phyloP scores from a whole-genome alignment of 1,140 invertebrate species.

The Chelonus insularis region DNA sequence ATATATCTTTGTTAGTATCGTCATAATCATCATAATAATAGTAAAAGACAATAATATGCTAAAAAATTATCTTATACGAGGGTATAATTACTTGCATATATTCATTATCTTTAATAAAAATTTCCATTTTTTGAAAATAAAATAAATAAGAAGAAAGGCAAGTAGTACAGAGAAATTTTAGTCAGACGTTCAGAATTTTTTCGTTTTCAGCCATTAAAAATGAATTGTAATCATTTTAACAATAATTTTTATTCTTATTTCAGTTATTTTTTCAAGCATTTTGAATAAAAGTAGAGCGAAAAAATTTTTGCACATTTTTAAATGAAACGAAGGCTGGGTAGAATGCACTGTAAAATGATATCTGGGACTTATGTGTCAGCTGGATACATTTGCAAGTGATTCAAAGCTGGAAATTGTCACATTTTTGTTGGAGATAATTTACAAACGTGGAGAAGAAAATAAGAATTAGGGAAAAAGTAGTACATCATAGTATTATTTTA shows the following conservation, averaged over 20 bases:
- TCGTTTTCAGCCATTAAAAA: too few species aligned
- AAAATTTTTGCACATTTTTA: not conserved
- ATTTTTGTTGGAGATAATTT: too few species aligned
- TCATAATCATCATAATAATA: not conserved
- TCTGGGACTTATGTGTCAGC: not conserved
- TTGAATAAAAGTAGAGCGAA: not conserved
- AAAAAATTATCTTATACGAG: not conserved
- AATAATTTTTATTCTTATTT: too few species aligned
- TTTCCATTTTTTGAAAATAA: too few species aligned
- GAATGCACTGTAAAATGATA: not conserved
- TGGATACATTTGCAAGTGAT: conserved; percentile 1
- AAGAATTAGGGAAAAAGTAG: not conserved
- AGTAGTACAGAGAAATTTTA: too few species aligned
- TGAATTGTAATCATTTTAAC: too few species aligned
- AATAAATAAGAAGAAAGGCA: too few species aligned
- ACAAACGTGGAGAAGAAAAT: not conserved
- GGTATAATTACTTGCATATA: too few species aligned
- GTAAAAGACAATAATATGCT: not conserved
- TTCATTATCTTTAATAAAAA: too few species aligned
- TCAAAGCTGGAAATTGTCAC: too few species aligned
- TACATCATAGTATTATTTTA: not conserved
- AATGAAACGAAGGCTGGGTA: not conserved
- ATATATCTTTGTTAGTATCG: not conserved
- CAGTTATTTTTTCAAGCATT: not conserved
- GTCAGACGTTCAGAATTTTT: too few species aligned